Evolutionary conservation across 1,140 invertebrate genomes (phyloP).

Genomic region (Rhopalosiphum padi): DNA sequence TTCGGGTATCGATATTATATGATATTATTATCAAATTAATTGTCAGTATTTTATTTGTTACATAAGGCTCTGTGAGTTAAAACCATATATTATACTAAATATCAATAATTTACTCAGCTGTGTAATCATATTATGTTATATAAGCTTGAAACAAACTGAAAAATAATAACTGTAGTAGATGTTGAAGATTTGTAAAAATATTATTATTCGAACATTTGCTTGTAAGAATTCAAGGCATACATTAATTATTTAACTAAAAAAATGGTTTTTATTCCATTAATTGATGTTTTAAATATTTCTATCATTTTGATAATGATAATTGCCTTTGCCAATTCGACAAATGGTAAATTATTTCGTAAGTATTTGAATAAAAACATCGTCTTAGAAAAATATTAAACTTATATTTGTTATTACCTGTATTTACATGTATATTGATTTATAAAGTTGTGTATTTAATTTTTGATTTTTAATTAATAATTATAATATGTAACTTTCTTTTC

Average conservation of each 20-base stretch:
- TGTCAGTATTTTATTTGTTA: background rate
- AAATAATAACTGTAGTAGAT: background rate
- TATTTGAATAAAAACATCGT: background rate
- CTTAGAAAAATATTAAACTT: background rate
- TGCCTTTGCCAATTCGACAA: background rate
- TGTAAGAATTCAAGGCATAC: background rate
- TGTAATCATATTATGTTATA: background rate
- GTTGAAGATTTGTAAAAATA: background rate
- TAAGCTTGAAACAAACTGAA: background rate
- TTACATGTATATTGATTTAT: no score
- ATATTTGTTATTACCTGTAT: background rate
- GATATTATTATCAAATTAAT: background rate
- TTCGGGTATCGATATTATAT: background rate
- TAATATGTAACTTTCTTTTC: no score
- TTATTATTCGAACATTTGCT: background rate
- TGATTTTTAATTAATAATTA: no score
- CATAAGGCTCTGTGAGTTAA: no score
- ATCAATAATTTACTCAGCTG: background rate
- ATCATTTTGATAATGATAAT: background rate
- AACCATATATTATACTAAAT: no score
- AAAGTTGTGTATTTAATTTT: no score
- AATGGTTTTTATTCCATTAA: background rate
- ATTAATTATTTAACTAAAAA: background rate
- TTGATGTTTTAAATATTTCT: background rate
- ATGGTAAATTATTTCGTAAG: background rate